Conservation (phyloP, 1,140 invertebrate species). For the Chironomus striatipennis region DNA sequence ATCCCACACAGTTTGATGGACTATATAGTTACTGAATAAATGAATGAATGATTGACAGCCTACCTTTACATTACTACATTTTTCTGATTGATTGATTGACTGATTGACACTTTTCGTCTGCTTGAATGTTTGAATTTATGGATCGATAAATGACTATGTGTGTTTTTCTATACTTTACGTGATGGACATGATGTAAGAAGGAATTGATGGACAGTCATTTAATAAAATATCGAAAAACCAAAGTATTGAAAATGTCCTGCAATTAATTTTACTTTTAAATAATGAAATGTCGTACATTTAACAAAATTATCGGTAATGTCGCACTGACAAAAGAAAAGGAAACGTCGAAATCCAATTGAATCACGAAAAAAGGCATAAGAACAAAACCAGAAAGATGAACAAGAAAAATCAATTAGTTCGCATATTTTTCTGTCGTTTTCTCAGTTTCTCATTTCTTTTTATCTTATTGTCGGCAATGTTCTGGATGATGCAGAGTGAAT, state of each 20-base stretch:
- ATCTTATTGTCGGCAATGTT: neutral
- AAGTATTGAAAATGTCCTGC: no score
- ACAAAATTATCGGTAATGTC: no score
- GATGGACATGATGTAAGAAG: neutral
- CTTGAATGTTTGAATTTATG: neutral
- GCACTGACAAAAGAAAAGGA: no score
- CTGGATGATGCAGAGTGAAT: neutral
- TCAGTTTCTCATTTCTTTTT: neutral
- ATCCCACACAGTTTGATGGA: no score
- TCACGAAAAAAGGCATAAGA: neutral
- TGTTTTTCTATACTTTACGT: constrained; percentile 1
- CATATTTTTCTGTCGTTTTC: neutral
- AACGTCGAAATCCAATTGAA: neutral
- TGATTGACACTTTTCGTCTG: constrained; percentile 22
- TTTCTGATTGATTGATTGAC: constrained; percentile 18
- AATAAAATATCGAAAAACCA: neutral
- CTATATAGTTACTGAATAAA: no score
- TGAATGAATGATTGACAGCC: no score
- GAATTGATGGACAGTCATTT: neutral
- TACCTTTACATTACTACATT: neutral
- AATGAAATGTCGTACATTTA: no score
- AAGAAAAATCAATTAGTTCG: constrained; percentile 23
- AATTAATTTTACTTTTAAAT: no score
- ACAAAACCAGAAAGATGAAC: constrained; percentile 2
- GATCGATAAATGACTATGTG: neutral